A percentile compares a stretch with the other conserved stretches of the same genome.
Conservation (phyloP, 2,888 invertebrate species). For the Octonoba sinensis region DNA sequence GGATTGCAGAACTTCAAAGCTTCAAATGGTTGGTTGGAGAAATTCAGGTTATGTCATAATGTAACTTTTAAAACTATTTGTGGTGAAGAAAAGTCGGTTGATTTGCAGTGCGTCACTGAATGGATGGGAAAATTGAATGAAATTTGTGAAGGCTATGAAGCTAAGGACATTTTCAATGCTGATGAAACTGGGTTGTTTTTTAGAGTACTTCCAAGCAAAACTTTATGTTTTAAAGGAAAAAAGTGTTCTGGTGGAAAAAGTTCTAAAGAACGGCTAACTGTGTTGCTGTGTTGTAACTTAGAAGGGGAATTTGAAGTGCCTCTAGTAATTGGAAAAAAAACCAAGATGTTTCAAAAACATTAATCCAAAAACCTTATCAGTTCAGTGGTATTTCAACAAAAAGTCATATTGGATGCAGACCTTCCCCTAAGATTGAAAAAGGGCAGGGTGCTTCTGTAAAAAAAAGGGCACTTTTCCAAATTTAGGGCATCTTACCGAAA, state of each 20-base stretch:
- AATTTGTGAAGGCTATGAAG: slow-evolving; percentile 14
- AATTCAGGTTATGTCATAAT: slow-evolving; percentile 1
- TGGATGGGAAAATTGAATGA: slow-evolving; percentile 4
- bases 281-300: slow-evolving; percentile 13
- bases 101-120: background rate
- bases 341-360: background rate
- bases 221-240: slow-evolving; percentile 19
- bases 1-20: slow-evolving; percentile 20
- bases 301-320: slow-evolving; percentile 9
- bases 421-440: too few species aligned
- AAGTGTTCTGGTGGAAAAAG: background rate
- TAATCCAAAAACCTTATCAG: slow-evolving; percentile 10
- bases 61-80: slow-evolving; percentile 13
- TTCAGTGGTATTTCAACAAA: slow-evolving; percentile 19
- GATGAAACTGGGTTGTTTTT: slow-evolving; percentile 8
- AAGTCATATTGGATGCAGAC: too few species aligned
- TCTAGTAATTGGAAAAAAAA: slow-evolving; percentile 17
- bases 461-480: too few species aligned
- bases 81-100: slow-evolving; percentile 11
- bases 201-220: slow-evolving; percentile 12
- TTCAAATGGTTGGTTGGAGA: slow-evolving; percentile 8
- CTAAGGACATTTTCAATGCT: slow-evolving; percentile 2
- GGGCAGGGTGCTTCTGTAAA: too few species aligned
- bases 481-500: too few species aligned
- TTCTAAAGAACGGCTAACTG: slow-evolving; percentile 1